These are phyloP conservation scores for Ernsta delagoae DNA, from an alignment of 2,888 invertebrate genomes.

Conservation along the genomic window DNA sequence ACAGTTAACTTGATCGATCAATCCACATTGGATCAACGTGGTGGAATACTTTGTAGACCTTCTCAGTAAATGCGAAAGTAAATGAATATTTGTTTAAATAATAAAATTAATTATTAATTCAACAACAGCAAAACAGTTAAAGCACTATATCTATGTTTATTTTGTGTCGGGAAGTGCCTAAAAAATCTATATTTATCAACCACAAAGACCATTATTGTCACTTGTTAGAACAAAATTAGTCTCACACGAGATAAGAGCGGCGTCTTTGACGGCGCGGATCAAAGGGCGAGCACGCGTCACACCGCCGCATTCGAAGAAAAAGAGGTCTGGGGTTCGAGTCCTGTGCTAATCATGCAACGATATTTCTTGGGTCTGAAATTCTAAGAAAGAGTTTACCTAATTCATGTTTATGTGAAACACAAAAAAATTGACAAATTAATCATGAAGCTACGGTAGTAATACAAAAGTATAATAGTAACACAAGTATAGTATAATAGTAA, in stretches of 20 bases:
- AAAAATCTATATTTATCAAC: conserved; percentile 69
- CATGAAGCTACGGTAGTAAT: no score
- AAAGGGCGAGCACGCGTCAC: conserved; percentile 68
- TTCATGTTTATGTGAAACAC: background rate
- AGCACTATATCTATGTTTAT: conserved; percentile 41
- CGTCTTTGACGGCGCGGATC: conserved; percentile 73
- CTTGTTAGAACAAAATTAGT: conserved; percentile 75
- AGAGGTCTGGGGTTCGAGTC: conserved; percentile 69
- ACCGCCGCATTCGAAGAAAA: conserved; percentile 69
- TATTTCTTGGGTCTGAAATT: conserved; percentile 57
- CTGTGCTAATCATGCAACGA: conserved; percentile 69
- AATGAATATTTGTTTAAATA: no score
- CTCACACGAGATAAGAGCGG: conserved; percentile 77
- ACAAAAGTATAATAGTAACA: no score
- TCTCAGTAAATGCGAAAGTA: no score
- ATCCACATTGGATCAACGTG: no score
- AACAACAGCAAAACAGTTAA: background rate
- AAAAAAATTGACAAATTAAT: background rate
- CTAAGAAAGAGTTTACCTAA: conserved; percentile 53
- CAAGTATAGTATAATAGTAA: no score
- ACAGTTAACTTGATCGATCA: no score
- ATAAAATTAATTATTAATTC: no score
- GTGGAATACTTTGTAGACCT: no score
- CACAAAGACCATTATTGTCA: conserved; percentile 79
- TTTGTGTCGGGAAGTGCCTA: conserved; percentile 44